Percentiles rank a stretch among this genome's conserved stretches.
Evolutionary conservation across 1,140 invertebrate species (phyloP).

Genomic region (Proctacanthus coquilletti): DNA sequence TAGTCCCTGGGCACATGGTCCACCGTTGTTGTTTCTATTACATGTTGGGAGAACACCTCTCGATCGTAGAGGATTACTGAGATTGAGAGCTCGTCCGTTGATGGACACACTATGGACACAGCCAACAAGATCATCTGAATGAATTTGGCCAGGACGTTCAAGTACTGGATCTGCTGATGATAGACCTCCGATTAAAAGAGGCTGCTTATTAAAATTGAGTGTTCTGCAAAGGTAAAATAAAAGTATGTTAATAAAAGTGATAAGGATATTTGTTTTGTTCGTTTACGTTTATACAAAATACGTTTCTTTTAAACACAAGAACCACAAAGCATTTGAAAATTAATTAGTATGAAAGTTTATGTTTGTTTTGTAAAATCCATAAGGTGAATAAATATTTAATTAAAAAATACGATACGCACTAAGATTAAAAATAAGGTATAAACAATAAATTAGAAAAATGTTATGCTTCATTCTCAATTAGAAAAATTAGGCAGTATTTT

Average conservation of each 20-base stretch:
- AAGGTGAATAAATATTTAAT: no score
- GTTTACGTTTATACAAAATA: no score
- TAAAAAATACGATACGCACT: no score
- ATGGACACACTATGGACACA: slow-evolving; percentile 81
- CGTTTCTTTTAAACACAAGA: no score
- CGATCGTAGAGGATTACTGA: slow-evolving; percentile 57
- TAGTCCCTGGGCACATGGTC: slow-evolving; percentile 36
- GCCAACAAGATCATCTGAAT: slow-evolving; percentile 82
- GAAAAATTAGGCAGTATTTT: no score
- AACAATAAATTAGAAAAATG: no score
- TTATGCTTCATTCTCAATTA: no score
- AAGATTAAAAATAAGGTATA: no score
- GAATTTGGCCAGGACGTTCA: slow-evolving; percentile 72
- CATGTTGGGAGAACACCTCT: slow-evolving; percentile 60
- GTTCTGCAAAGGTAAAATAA: slow-evolving; percentile 38
- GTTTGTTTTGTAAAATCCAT: no score
- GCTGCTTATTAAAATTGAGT: slow-evolving; percentile 82
- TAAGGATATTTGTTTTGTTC: no score
- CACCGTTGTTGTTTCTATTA: slow-evolving; percentile 42
- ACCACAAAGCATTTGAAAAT: no score
- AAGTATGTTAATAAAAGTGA: background rate
- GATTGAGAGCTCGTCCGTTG: slow-evolving; percentile 65
- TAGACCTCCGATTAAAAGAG: slow-evolving; percentile 71
- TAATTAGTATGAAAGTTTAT: no score
- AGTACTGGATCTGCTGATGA: slow-evolving; percentile 66